These are phyloP conservation scores for Gallinago nigripennis DNA, from an alignment of 2,797 vertebrate species.

Conservation along the genomic window DNA sequence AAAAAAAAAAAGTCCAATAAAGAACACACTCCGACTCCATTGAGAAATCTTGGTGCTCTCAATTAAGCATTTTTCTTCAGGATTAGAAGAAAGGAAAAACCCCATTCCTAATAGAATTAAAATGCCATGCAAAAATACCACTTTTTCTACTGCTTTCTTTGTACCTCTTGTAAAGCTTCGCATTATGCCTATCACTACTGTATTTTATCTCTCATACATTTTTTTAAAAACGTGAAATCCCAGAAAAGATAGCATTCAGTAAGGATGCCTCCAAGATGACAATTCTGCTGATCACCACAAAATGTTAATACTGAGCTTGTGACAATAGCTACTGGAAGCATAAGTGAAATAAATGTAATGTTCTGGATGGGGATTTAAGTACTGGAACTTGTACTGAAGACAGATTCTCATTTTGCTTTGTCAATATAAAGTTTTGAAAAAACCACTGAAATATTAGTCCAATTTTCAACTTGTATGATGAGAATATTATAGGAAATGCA, in stretches of 20 bases:
- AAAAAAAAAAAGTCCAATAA: background rate
- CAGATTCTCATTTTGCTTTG: slow-evolving; percentile 32
- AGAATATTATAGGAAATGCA: slow-evolving; percentile 8
- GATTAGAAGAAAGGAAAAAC: background rate
- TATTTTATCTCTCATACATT: background rate
- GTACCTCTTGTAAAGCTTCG: background rate
- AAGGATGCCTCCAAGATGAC: background rate
- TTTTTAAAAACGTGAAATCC: background rate
- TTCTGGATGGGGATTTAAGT: slow-evolving; percentile 14
- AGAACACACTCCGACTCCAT: background rate
- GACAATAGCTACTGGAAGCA: slow-evolving; percentile 9
- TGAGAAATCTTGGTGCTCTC: background rate
- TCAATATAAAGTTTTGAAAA: background rate
- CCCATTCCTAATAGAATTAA: background rate
- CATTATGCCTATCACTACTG: background rate
- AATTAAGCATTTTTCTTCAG: background rate
- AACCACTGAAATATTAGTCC: background rate
- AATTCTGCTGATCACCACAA: background rate
- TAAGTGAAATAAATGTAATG: background rate
- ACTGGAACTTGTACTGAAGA: slow-evolving; percentile 4
- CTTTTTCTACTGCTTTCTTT: background rate
- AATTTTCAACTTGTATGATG: background rate
- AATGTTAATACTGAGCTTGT: background rate
- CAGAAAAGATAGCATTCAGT: background rate
- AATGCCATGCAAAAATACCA: background rate